Percentiles rank a stretch among this genome's conserved stretches.
Evolutionary conservation across 2,113 vertebrate genomes (phyloP).

Genomic region (Cynoglossus semilaevis): DNA sequence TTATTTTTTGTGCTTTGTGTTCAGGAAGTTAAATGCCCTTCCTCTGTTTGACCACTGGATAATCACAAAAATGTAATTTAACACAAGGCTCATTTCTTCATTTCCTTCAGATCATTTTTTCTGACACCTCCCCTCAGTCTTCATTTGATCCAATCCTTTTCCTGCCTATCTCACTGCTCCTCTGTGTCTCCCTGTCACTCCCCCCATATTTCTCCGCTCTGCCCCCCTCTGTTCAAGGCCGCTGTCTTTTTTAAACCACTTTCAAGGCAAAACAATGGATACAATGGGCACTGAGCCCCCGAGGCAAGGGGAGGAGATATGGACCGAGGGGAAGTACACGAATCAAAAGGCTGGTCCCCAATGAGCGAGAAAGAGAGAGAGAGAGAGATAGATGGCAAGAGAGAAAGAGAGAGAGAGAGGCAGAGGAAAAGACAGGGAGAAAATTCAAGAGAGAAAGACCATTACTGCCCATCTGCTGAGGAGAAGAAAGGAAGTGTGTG

Average conservation of each 20-base stretch:
- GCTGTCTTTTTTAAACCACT: slow-evolving; percentile 69
- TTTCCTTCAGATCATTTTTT: slow-evolving; percentile 41
- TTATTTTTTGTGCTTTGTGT: too few relatives aligned
- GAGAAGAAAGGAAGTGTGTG: slow-evolving; percentile 40
- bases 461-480: slow-evolving; percentile 72
- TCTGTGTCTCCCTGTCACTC: slow-evolving; percentile 19
- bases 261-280: slow-evolving; percentile 66
- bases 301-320: slow-evolving; percentile 56
- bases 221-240: slow-evolving; percentile 41
- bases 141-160: slow-evolving; percentile 31
- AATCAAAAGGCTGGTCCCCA: slow-evolving; percentile 67
- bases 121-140: slow-evolving; percentile 23
- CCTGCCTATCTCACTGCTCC: slow-evolving; percentile 15
- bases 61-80: background rate
- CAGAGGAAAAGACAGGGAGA: slow-evolving; percentile 16
- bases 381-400: slow-evolving; percentile 10
- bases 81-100: slow-evolving; percentile 21
- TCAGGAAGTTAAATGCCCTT: background rate
- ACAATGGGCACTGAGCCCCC: slow-evolving; percentile 62
- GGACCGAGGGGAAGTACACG: slow-evolving; percentile 52
- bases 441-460: slow-evolving; percentile 17
- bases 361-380: slow-evolving; percentile 36
- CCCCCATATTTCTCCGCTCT: slow-evolving; percentile 20
- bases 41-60: background rate
- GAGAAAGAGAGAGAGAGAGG: slow-evolving; percentile 12